A percentile compares a stretch with the other conserved stretches of the same genome.
phyloP scores from a whole-genome alignment of 2,888 invertebrate species.

The Himalopsyche kuldschensis region DNA sequence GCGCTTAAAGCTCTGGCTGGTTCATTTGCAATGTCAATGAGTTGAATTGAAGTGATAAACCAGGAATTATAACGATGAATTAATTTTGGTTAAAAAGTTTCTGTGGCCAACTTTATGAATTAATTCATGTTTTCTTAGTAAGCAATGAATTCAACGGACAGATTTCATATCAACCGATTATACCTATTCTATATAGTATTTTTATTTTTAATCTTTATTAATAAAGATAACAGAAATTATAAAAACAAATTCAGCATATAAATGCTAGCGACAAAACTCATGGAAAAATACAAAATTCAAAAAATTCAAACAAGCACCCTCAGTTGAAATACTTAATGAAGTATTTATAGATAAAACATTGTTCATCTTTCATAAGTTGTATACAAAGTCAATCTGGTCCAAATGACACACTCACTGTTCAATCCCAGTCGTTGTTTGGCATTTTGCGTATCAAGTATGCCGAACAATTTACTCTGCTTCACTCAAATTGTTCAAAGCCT shows the following conservation, averaged over 20 bases:
- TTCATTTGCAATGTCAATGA: slow-evolving; percentile 15
- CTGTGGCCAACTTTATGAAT: background rate
- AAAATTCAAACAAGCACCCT: too few relatives aligned
- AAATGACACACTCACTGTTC: background rate
- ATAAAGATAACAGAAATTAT: too few relatives aligned
- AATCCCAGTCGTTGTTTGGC: background rate
- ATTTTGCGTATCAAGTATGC: background rate
- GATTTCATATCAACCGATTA: background rate
- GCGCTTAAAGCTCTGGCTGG: background rate
- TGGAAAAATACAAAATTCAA: too few relatives aligned
- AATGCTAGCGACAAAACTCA: too few relatives aligned
- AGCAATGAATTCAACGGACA: background rate
- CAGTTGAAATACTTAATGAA: too few relatives aligned
- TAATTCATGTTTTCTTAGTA: background rate
- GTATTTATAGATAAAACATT: background rate
- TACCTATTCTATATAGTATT: too few relatives aligned
- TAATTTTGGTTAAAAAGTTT: background rate
- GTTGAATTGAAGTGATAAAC: background rate
- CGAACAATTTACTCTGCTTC: background rate
- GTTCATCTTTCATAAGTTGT: background rate
- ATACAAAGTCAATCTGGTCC: background rate
- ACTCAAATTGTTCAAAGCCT: background rate
- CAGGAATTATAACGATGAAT: background rate
- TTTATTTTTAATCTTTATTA: too few relatives aligned
- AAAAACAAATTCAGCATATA: too few relatives aligned